Base-by-base conservation (phyloP, 2,797 vertebrate species). In the Chlorospingus flavigularis region DNA sequence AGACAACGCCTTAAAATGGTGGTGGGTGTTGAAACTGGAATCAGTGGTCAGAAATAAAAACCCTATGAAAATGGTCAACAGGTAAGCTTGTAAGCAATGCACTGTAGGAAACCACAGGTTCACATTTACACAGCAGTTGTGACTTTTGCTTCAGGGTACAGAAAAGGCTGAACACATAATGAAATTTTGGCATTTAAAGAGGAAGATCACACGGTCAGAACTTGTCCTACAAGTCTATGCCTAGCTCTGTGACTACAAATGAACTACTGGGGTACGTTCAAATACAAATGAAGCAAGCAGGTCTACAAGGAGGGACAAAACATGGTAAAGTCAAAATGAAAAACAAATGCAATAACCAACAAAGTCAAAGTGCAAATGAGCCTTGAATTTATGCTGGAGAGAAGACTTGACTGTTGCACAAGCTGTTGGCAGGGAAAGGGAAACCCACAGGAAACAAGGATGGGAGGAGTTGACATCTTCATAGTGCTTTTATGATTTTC, bases 401-500 rank as follows among this genome's bases (percentile, higher is more conserved):
- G 78, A 93, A 91, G 74, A 96, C 87, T 31, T 90, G 86, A 92
- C 92, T 17, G 94, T 75, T 95, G 95, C 96, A 96, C 80, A 87
- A 86, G 86, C 68, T 95, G 90, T 86, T 91, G 90, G 82, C 81
- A 92, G 65, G 67, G 83, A 83, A 93, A 86, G 65, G 77, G 79
- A 90, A 94, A 95, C 76, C 87, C 94, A 90, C 70, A 94, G 85
- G 72, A 95, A 92, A 93, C 11, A 73, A 82, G 51, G 82, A 79
- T 76, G 84, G 95, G 91, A 92, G 51, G 76, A 96, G 96, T 3
- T 97, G 96, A 96, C 94, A 94, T 95, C 91, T 94, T 94, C 96
- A 96, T 95, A 94, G 96, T 93, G 97, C 94, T 97, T 98, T 96
- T 95, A 97, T 62, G 48, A 89, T 93, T 93, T 97, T 84, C 96